These are phyloP conservation scores for Protobothrops mucrosquamatus DNA, from an alignment of 2,113 vertebrate species.

Conservation along the genomic window DNA sequence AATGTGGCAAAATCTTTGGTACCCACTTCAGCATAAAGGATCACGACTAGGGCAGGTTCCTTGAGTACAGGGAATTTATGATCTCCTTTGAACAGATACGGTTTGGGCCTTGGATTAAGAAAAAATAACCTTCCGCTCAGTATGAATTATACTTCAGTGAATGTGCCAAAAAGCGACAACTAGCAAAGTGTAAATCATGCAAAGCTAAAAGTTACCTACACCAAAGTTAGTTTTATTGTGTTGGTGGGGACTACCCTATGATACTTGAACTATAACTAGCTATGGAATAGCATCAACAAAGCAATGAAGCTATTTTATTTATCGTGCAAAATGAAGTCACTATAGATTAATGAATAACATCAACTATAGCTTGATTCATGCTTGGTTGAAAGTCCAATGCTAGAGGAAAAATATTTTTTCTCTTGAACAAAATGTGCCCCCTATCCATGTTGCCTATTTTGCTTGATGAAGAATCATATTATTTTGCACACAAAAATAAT, in stretches of 20 bases:
- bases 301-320: not conserved
- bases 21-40: constrained; percentile 95
- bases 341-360: not conserved
- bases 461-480: not conserved
- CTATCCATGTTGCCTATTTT: not conserved
- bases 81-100: constrained; percentile 87
- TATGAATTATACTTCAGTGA: not conserved
- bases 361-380: not conserved
- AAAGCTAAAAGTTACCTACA: not conserved
- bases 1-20: constrained; percentile 87
- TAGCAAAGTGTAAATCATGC: not conserved
- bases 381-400: not conserved
- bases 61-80: constrained; percentile 83
- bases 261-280: not conserved
- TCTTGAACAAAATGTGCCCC: not conserved
- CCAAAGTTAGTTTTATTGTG: not conserved
- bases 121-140: constrained; percentile 39
- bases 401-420: not conserved
- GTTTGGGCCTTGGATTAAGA: constrained; percentile 79
- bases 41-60: constrained; percentile 78
- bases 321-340: not conserved
- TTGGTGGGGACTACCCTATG: not conserved
- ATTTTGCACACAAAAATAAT: not conserved
- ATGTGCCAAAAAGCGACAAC: not conserved
- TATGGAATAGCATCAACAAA: not conserved